Evolutionary conservation across 2,888 invertebrate species (phyloP), one percentile per base, ranked within the genome.

Genomic region (Zaprionus bogoriensis): DNA sequence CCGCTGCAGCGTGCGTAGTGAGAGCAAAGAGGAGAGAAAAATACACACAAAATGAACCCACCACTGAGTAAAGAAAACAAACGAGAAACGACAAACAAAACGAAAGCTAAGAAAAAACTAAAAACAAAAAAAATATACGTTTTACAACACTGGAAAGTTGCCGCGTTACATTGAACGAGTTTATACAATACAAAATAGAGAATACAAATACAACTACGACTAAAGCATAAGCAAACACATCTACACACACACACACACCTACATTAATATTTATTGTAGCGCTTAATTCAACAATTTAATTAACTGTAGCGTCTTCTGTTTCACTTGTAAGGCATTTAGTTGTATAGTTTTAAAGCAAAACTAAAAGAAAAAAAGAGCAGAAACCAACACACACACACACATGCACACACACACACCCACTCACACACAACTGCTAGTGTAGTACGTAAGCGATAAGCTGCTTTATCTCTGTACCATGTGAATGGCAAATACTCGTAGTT

Each of bases 41-140:
- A 77, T 28, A 76, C 53, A 77, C 75, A 78, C 73, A 78, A 64
- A 79, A 85, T 83, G 82, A 83, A 85, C 82, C 82, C 82, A 83
- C 82, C 82, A 83, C 79, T 63, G 44, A 77, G 32, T 57, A 54
- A 68, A 65, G 19, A 60, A 22, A 50, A 54, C 19, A 50, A 50
- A 38, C 46, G 14, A 51, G 50, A 47, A 69, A 61, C 23, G 61
- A 46, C 22, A 53, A 28, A 22, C 28, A 20, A 19, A 28, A 27
- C 27, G 46, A 12, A 47, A 52, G 53, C 52, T 76, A 80, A 66
- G 7, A 1, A 36, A 36, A 14, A 36, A 67, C 23, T 57, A 51
- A 74, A 67, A 79, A 70, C 68, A 66, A 71, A 20, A 44, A 45
- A 54, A 47, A 23, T 22, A 36, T 48, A 71, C 68, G 63, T 68